Conservation (phyloP, 1,140 invertebrate species). For the Drosophila nigrodunni region DNA sequence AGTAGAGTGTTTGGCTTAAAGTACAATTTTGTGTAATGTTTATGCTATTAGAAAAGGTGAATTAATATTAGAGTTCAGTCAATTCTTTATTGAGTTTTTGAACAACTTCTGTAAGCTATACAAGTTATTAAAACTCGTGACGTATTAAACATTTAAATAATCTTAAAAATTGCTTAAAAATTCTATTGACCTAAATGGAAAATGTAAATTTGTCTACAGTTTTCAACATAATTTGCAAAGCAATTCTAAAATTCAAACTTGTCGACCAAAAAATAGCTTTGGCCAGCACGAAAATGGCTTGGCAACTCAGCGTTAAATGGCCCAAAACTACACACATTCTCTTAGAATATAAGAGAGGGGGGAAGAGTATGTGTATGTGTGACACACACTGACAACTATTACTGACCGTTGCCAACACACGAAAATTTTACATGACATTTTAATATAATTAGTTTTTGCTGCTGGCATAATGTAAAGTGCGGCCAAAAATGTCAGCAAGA, state of each 20-base stretch:
- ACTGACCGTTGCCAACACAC: slow-evolving; percentile 57
- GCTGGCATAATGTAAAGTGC: slow-evolving; percentile 77
- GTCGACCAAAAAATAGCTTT: slow-evolving; percentile 26
- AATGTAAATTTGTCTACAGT: slow-evolving; percentile 29
- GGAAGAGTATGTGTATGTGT: not conserved
- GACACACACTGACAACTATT: slow-evolving; percentile 60
- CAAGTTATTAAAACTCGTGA: too few relatives aligned
- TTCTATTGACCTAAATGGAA: slow-evolving; percentile 34
- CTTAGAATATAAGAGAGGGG: not conserved
- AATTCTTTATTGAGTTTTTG: too few relatives aligned
- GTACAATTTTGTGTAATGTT: not conserved
- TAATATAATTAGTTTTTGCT: slow-evolving; percentile 82
- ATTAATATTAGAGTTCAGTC: too few relatives aligned
- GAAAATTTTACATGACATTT: slow-evolving; percentile 78
- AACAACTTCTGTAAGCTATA: too few relatives aligned
- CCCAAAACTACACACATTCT: slow-evolving; percentile 24
- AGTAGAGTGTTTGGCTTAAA: not conserved
- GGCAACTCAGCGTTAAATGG: slow-evolving; percentile 69
- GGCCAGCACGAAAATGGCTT: slow-evolving; percentile 68
- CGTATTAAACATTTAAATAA: slow-evolving; percentile 3
- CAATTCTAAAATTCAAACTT: slow-evolving; percentile 28
- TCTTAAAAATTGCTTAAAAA: slow-evolving; percentile 10
- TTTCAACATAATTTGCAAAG: slow-evolving; percentile 43
- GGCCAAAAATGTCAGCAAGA: slow-evolving; percentile 79
- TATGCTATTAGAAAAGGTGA: slow-evolving; percentile 8